Evolutionary conservation across 2,797 vertebrate genomes (phyloP), one percentile per base, ranked within the genome.

Genomic region (Merluccius polli): DNA sequence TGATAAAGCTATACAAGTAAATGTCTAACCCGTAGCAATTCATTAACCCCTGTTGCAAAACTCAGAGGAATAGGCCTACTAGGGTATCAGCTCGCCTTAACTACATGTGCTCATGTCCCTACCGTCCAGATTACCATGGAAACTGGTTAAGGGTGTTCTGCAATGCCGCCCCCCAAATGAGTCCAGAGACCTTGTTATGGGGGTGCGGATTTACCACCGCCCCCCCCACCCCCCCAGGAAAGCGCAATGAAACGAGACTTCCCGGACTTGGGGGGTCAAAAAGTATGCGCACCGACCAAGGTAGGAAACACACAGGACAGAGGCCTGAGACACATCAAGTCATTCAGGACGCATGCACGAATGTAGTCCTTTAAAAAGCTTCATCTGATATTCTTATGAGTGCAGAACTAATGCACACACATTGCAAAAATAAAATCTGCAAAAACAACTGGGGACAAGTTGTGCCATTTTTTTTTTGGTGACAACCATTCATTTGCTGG

Each of bases 51-150:
- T 5, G 44, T 12, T 15, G 44, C 52, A 4, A 24, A n/a, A 59
- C 52, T 9, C 7, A n/a, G 21, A 59, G 52, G n/a, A 59, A 59
- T n/a, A n/a, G n/a, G n/a, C n/a, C n/a, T n/a, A 59, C 52, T 7
- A 24, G 52, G 52, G n/a, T n/a, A 59, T 59, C 52, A 59, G 21
- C 7, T 59, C 2, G 21, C 52, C 52, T 59, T 59, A 59, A 59
- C 52, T 59, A n/a, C n/a, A 59, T 44, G 35, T 38, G 5, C 71
- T 29, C 7, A 41, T 72, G 27, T 72, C 71, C 29, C 16, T 35
- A 73, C 32, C 52, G 21, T 59, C 72, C 24, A 69, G 29, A 69
- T 79, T 71, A 79, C 74, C 71, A 76, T 79, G 78, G 78, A 70
- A 73, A 79, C 74, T 41, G 41, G 71, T 36, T 29, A 32, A 36